Conservation (phyloP, 2,888 invertebrate genomes). For the Clusia tigrina region DNA sequence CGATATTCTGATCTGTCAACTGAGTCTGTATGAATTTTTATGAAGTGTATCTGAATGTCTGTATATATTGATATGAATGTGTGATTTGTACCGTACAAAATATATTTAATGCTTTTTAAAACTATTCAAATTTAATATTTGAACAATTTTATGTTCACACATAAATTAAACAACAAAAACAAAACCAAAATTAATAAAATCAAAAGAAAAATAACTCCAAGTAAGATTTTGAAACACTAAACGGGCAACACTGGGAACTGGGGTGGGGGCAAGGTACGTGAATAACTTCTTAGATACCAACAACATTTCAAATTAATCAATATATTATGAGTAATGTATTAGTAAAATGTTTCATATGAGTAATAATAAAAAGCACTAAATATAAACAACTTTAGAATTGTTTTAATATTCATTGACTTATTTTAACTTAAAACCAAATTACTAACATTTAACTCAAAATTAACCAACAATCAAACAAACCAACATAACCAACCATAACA, state of each 20-base stretch:
- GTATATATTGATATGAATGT: too few relatives aligned
- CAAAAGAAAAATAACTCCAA: conserved; percentile 47
- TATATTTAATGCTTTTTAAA: conserved; percentile 62
- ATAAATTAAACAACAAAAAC: conserved; percentile 30
- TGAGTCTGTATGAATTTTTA: too few relatives aligned
- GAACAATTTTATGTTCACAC: conserved; percentile 17
- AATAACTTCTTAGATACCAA: conserved; percentile 24
- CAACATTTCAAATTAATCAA: conserved; percentile 12
- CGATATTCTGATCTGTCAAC: too few relatives aligned
- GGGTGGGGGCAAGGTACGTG: conserved; percentile 27
- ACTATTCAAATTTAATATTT: neutral
- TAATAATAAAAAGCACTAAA: conserved; percentile 59
- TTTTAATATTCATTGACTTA: conserved; percentile 22
- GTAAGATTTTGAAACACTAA: conserved; percentile 20
- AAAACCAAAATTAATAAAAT: conserved; percentile 41
- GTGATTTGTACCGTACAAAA: conserved; percentile 13
- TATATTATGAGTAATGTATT: conserved; percentile 41
- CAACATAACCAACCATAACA: conserved; percentile 34
- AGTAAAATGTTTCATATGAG: too few relatives aligned
- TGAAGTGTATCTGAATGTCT: too few relatives aligned
- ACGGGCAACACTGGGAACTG: conserved; percentile 32
- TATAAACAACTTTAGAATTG: conserved; percentile 43
- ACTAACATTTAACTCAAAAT: conserved; percentile 58
- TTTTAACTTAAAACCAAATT: conserved; percentile 45
- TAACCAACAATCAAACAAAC: conserved; percentile 41